Base-by-base conservation (phyloP, 2,888 invertebrate species). In the Cabera pusaria region DNA sequence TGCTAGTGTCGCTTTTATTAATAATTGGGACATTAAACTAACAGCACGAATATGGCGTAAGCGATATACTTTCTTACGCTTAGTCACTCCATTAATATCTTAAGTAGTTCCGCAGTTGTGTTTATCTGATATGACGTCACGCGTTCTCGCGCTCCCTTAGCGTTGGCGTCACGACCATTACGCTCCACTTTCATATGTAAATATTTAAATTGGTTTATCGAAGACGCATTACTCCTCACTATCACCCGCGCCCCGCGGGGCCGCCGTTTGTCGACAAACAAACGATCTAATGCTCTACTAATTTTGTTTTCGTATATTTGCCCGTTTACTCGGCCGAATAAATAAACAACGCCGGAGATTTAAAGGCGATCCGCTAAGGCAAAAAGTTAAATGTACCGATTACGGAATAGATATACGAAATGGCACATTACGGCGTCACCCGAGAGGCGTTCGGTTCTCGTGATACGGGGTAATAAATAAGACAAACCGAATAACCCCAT, bases 201-300 rank as follows among this genome's bases (percentile, higher is more conserved):
- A 29, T 34, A 12, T 34, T 33, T 29, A 24, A 23, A 25, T 19
- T 28, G 16, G 34, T 35, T 31, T 29, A 36, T 29, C 5, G 17
- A 21, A 10, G 26, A 9, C 29, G 6, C 26, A 9, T 26, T 39
- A 29, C 32, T 18, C 16, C 14, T 8, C 6, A 6, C 37, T 19
- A 28, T 12, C 6, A 18, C 9, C 11, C 14, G 10, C 16, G 2
- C 6, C 19, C 21, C 34, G 2, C 3, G 10, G 29, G 22, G 23
- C 6, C 5, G 10, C 2, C 17, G 12, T 19, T 8, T 20, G 33
- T 34, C 36, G 12, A 20, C 45, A 37, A 46, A 44, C 24, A 42
- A 35, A 41, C 46, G 23, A 28, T 32, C 20, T 42, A 39, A 42
- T 38, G 35, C 32, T 38, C 27, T 38, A 35, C 42, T 46, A 42